Evolutionary conservation across 2,888 invertebrate genomes (phyloP), one percentile per base, ranked within the genome.

Genomic region (Geotrupes spiniger): DNA sequence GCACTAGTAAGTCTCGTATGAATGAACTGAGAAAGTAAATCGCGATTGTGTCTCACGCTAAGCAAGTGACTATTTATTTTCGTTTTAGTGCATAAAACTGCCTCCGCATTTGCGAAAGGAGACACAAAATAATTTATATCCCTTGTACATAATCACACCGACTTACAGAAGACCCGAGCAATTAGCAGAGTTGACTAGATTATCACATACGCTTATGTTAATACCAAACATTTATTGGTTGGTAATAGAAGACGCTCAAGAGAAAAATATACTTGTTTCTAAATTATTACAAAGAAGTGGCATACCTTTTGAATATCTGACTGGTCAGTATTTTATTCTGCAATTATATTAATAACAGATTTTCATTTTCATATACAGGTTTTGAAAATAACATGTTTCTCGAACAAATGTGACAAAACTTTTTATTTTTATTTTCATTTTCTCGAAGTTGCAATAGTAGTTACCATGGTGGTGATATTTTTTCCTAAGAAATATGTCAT

Each of bases 151-250:
- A 57, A 81, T 89, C 49, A 89, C 89, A 49, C 88, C 89, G 51
- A 89, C 89, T 27, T 86, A 85, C 66, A 76, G 80, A 54, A 77
- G 88, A 59, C 81, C 86, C 26, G 86, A 87, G 66, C 91, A 92
- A 72, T 78, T 87, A 63, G 84, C 92, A 4, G 91, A 92, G 68
- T 72, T 92, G 49, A 90, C 88, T 27, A 85, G 96, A 66, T 73
- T 97, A 48, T 87, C 90, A 4, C 91, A 96, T 66, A 87, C 93
- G 2, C 80, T 97, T 54, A 83, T 87, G 78, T 80, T 89, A 59
- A 84, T 94, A 49, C 87, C 89, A 52, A 90, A 92, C 69, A 78
- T 97, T 49, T 89, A 93, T 68, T 97, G 97, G 97, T 85, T 97
- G 57, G 77, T 97, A 31, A 82, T 97, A 21, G 96, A 97, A 75